Evolutionary conservation across 2,888 invertebrate genomes (phyloP).

Genomic region (Nephrotoma guestfalica): DNA sequence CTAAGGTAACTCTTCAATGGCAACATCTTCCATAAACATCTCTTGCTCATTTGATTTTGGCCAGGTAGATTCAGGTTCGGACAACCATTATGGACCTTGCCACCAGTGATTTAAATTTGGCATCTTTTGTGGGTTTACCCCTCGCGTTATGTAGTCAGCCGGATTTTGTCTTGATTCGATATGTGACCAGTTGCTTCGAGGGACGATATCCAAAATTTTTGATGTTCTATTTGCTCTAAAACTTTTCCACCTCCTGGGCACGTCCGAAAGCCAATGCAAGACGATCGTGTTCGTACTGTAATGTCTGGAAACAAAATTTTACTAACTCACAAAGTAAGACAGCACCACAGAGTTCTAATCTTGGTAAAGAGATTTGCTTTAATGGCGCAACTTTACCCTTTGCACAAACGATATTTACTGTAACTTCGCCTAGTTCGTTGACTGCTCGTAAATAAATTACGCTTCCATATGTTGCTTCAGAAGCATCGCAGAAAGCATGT

Average conservation of each 20-base stretch:
- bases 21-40: too few relatives aligned
- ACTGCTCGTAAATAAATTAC: not conserved
- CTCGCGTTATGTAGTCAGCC: too few relatives aligned
- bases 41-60: too few relatives aligned
- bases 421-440: not conserved
- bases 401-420: not conserved
- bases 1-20: too few relatives aligned
- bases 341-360: not conserved
- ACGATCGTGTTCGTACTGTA: not conserved
- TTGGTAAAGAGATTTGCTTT: not conserved
- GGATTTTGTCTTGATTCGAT: too few relatives aligned
- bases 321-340: not conserved
- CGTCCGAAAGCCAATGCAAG: not conserved
- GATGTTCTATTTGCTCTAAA: not conserved
- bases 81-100: too few relatives aligned
- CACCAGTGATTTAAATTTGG: too few relatives aligned
- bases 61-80: too few relatives aligned
- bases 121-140: too few relatives aligned
- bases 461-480: not conserved
- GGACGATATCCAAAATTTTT: not conserved
- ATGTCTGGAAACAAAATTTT: not conserved
- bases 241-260: not conserved
- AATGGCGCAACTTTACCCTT: not conserved
- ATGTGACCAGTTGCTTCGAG: too few relatives aligned
- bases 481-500: not conserved